phyloP scores from a whole-genome alignment of 2,888 invertebrate genomes.

The Balanococcus diminutus region DNA sequence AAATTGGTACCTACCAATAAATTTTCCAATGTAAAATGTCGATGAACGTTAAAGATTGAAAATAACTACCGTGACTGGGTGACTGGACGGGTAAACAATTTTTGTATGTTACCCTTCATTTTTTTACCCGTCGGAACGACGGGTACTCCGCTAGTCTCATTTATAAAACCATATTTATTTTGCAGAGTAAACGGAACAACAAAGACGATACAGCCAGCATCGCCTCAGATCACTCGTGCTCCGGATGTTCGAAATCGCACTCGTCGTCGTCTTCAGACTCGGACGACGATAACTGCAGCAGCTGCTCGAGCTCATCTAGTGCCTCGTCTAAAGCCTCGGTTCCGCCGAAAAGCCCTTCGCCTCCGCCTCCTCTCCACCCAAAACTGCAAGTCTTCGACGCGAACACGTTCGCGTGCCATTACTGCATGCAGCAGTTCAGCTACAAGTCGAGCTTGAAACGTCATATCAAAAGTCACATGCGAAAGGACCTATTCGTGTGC shows the following conservation, averaged over 20 bases:
- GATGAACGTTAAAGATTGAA: no score
- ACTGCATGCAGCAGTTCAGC: constrained; percentile 54
- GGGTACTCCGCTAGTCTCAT: no score
- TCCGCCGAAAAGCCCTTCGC: neutral
- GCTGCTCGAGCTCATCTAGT: constrained; percentile 28
- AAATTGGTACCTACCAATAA: no score
- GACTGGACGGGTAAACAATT: no score
- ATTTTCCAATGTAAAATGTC: no score
- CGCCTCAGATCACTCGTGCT: constrained; percentile 21
- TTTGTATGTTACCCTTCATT: no score
- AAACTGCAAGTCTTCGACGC: constrained; percentile 43
- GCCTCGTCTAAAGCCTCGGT: neutral
- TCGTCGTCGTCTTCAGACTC: constrained; percentile 30
- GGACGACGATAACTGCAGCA: constrained; percentile 43
- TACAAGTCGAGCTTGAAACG: constrained; percentile 54
- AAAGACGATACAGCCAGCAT: constrained; percentile 25
- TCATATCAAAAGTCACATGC: constrained; percentile 57
- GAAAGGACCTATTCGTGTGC: constrained; percentile 56
- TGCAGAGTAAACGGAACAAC: constrained; percentile 3
- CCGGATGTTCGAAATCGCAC: constrained; percentile 25
- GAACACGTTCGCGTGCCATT: constrained; percentile 49
- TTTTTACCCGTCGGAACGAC: no score
- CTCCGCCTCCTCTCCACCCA: constrained; percentile 24
- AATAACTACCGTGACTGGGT: no score
- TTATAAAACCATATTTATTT: no score